phyloP scores from a whole-genome alignment of 2,797 vertebrate species.

The Acipenser ruthenus region DNA sequence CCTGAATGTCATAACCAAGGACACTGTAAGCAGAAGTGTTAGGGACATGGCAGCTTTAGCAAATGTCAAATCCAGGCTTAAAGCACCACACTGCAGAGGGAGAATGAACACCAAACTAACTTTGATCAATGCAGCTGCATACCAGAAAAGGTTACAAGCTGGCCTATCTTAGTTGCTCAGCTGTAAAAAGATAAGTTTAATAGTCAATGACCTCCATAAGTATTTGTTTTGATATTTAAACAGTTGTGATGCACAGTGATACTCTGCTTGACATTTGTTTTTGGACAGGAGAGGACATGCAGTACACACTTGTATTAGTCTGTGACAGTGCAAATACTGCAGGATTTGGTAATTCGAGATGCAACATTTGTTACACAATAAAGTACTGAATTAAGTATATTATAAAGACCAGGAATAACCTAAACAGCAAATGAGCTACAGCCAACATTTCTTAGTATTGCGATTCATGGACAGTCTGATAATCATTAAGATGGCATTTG shows the following conservation, averaged over 20 bases:
- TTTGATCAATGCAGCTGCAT: conserved; percentile 15
- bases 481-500: too few species aligned
- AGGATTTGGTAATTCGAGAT: too few species aligned
- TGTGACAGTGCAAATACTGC: too few species aligned
- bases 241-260: conserved; percentile 28
- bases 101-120: background rate
- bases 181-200: conserved; percentile 55
- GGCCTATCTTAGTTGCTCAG: conserved; percentile 34
- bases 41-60: too few species aligned
- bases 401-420: too few species aligned
- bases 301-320: background rate
- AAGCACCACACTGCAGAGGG: background rate
- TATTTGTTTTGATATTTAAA: conserved; percentile 49
- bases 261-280: conserved; percentile 31
- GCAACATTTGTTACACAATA: too few species aligned
- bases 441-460: too few species aligned
- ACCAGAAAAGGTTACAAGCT: conserved; percentile 20
- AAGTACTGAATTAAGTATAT: too few species aligned
- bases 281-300: conserved; percentile 16
- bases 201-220: conserved; percentile 42
- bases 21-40: too few species aligned
- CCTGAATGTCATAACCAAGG: too few species aligned
- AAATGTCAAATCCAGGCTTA: background rate
- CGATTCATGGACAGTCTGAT: too few species aligned
- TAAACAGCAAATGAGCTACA: too few species aligned